Base-by-base conservation (phyloP, 2,888 invertebrate species). In the Lacanobia wlatinum region DNA sequence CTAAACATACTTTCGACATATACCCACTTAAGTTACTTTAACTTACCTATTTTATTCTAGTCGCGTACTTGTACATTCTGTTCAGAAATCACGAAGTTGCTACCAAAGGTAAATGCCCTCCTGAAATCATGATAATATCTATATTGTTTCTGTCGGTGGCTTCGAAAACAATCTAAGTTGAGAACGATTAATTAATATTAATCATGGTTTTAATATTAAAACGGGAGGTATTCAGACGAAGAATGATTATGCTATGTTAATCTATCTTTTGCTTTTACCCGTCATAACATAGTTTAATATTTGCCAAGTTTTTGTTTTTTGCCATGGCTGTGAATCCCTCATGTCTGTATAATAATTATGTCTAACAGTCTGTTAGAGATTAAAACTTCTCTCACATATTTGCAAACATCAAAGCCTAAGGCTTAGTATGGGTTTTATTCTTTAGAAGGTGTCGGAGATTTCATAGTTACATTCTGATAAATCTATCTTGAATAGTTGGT, bases 121-220 rank as follows among this genome's bases (percentile, higher is more conserved):
- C 28, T 63, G n/a, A 59, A 69, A 63, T 63, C 14, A 63, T 59
- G n/a, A 23, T 48, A 46, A 40, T 18, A 38, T 18, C 18, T n/a
- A 28, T 34, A 69, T 34, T 50, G 23, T 64, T 23, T 55, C 43
- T 16, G 60, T 40, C 18, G n/a, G 46, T 50, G 23, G 53, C 38
- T 67, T 48, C 21, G 53, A 55, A 60, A 67, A 78, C 67, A 56
- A 61, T 56, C 18, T 60, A 56, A 64, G 28, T 53, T 55, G 28
- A 64, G 28, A 60, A 40, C 12, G 23, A n/a, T 46, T 67, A 46
- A 78, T 77, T 69, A 69, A 63, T 69, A 66, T 79, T 74, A 70
- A 73, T 70, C 28, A 52, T 21, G 14, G n/a, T 43, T 52, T 56
- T 12, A 59, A 56, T 74, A 55, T 79, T 64, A 59, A 67, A 52